A percentile compares a stretch with the other conserved stretches of the same genome.
Conservation (phyloP, 92 coral and sea anemone species). For the Chrysogorgia sp. region DNA sequence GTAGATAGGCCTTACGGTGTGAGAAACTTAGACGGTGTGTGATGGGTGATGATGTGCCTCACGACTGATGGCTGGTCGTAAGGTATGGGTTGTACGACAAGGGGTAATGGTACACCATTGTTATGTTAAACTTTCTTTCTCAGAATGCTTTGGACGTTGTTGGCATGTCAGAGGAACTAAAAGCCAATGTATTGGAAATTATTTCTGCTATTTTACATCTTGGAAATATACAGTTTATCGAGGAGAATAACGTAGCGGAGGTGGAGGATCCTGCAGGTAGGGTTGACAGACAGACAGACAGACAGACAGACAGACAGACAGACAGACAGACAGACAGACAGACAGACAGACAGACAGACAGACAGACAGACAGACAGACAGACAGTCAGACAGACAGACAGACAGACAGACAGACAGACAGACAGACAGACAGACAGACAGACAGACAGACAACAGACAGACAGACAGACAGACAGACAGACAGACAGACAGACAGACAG, state of each 20-base stretch:
- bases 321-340: neutral
- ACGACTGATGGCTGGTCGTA: no score
- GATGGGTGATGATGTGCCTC: no score
- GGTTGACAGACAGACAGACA: neutral
- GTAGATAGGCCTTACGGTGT: neutral
- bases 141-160: constrained; percentile 83
- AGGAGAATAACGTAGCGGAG: constrained; percentile 69
- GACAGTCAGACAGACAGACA: neutral
- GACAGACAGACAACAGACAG: neutral
- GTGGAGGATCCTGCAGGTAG: constrained; percentile 50
- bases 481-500: neutral
- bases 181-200: constrained; percentile 61
- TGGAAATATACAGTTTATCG: constrained; percentile 79
- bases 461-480: neutral
- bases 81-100: no score
- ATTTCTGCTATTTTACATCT: constrained; percentile 81
- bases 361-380: neutral
- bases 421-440: neutral
- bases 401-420: neutral
- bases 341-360: neutral
- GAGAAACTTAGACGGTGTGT: no score
- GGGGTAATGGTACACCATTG: no score
- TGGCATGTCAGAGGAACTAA: constrained; percentile 60
- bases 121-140: neutral
- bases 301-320: neutral